Base-by-base conservation (phyloP, 2,888 invertebrate genomes). In the Pristionchus mayeri region DNA sequence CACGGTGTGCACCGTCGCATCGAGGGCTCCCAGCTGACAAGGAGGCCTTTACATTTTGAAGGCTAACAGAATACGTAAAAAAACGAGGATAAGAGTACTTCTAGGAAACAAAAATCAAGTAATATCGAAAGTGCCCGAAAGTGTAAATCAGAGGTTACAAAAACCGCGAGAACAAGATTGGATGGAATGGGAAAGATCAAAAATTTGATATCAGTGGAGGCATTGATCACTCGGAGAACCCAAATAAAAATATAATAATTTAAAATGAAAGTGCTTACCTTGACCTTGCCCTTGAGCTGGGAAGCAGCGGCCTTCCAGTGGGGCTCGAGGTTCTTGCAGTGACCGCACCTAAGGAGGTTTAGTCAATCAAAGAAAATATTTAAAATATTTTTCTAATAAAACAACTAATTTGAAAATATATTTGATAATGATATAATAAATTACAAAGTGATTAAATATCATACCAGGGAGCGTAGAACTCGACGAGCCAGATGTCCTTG, bases 401-500 rank as follows among this genome's bases (percentile, higher is more conserved):
- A 78, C 21, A 30, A 52, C 24, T 24, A 3, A 24, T 6, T n/a
- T 24, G 9, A 44, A 40, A 6, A 44, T 76, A 13, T 40, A 21
- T 4, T n/a, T 9, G 18, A 6, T 27, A 67, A 27, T 27, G n/a
- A n/a, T 30, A 48, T 93, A 93, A 96, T 97, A 97, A 82, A 18
- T 1, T 63, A 40, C 60, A 34, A 82, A 30, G 18, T 44, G 2
- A 60, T 21, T 44, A 9, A 37, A 21, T 11, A 21, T 44, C 63
- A 7, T 21, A 82, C 94, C 94, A 94, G 7, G 94, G 95, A 9
- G 98, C 98, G 94, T 95, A 98, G 95, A 99, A 98, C 94, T 98
- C 98, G 2, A 99, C 97, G 89, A 99, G 94, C 98, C 98, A 98
- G 93, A 97, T 95, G 92, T 98, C 98, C 24, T 98, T 96, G 78